A percentile compares a stretch with the other conserved stretches of the same genome.
Conservation (phyloP, 2,797 vertebrate genomes). For the Lacerta bilineata region DNA sequence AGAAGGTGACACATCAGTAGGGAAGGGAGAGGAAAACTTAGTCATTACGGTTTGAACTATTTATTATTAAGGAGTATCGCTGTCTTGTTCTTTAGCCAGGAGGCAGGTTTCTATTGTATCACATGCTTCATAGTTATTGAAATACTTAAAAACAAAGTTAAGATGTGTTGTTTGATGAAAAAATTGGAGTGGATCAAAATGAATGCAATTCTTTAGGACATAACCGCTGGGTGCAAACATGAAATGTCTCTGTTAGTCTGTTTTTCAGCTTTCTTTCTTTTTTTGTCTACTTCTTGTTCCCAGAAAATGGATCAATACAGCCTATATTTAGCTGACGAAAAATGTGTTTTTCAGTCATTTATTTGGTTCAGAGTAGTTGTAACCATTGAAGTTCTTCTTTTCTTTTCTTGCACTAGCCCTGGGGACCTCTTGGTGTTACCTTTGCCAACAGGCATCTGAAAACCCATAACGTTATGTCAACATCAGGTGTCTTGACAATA, state of each 20-base stretch:
- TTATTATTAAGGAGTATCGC: slow-evolving; percentile 4
- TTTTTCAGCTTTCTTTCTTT: slow-evolving; percentile 31
- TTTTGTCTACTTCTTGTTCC: slow-evolving; percentile 16
- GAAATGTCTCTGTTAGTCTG: slow-evolving; percentile 10
- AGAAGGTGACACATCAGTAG: slow-evolving; percentile 45
- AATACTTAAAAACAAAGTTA: slow-evolving; percentile 43
- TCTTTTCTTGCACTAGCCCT: not conserved
- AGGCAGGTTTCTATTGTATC: slow-evolving; percentile 33
- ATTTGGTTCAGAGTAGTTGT: slow-evolving; percentile 32
- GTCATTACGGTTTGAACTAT: slow-evolving; percentile 20
- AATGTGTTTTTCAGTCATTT: slow-evolving; percentile 43
- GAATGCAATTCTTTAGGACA: slow-evolving; percentile 32
- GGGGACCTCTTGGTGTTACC: not conserved
- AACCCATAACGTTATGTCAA: not conserved
- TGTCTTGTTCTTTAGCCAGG: slow-evolving; percentile 41
- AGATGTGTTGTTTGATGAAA: slow-evolving; percentile 21
- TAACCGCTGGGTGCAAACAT: slow-evolving; percentile 3
- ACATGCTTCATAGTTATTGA: not conserved
- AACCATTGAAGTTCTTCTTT: slow-evolving; percentile 12
- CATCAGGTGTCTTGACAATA: not conserved
- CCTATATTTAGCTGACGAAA: slow-evolving; percentile 38
- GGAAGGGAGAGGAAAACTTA: slow-evolving; percentile 40
- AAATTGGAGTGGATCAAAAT: slow-evolving; percentile 17
- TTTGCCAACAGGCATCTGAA: not conserved
- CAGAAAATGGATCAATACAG: slow-evolving; percentile 33